Evolutionary conservation across 2,888 invertebrate species (phyloP), one percentile per base, ranked within the genome.

Genomic region (Caenorhabditis imperialis): DNA sequence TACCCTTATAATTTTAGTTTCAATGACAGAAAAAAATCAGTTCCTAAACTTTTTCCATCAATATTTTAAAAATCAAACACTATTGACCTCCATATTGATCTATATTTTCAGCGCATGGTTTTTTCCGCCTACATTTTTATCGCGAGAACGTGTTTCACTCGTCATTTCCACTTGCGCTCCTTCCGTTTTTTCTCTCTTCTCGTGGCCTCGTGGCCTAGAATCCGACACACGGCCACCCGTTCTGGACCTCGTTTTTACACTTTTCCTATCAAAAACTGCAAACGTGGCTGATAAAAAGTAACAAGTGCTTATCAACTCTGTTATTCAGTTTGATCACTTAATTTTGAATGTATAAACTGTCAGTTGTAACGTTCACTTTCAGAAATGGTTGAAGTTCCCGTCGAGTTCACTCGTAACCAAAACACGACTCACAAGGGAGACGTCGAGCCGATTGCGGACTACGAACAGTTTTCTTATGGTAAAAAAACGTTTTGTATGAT

Each of bases 361-460:
- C n/a, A n/a, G n/a, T n/a, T n/a, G n/a, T n/a, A n/a, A n/a, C n/a
- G n/a, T n/a, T 30, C 6, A 30, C 6, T 30, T 30, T 30, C 6
- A 30, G 30, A 30, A 30, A 30, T 6, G 10, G 30, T 57, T n/a
- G 25, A 57, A 3, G 62, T 82, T 30, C 77, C 79, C 14, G 10
- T 6, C 10, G 42, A 74, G 23, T 79, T 45, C 58, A 58, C 74
- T 12, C 75, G 77, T 18, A 53, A 44, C 18, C 69, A 58, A 6
- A 77, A 79, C 67, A 50, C 45, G 1, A 62, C 61, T 37, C 69
- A 74, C 37, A 37, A 20, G 10, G 44, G 51, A 1, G 33, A 23
- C 6, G 16, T 37, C 4, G 18, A 44, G 10, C 10, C 37, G 14
- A 74, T 74, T 50, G 20, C 23, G 10, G 51, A 74, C 22, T 18